A percentile compares a stretch with the other conserved stretches of the same genome.
These are phyloP conservation scores for Hippocampus mohnikei DNA, from an alignment of 2,113 vertebrate genomes.

Conservation along the genomic window DNA sequence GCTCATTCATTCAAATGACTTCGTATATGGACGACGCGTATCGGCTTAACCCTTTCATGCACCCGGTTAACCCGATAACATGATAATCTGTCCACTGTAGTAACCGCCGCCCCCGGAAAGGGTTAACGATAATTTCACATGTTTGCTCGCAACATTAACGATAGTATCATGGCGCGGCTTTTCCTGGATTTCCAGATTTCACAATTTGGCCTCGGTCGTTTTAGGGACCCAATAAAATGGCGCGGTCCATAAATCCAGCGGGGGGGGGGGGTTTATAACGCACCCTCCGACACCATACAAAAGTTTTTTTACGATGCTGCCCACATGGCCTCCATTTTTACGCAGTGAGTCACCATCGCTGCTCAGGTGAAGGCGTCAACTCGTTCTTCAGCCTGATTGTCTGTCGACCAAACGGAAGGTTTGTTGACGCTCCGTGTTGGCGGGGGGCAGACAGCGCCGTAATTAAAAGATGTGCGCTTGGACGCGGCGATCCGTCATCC, in stretches of 20 bases:
- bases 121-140: not conserved
- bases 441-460: too few relatives aligned
- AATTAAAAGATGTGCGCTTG: too few relatives aligned
- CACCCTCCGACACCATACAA: conserved; percentile 20
- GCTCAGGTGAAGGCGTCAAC: not conserved
- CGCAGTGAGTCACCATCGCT: conserved; percentile 7
- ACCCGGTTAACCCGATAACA: too few relatives aligned
- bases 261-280: conserved; percentile 24
- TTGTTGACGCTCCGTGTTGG: not conserved
- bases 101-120: too few relatives aligned
- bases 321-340: conserved; percentile 28
- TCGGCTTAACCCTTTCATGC: not conserved
- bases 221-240: conserved; percentile 38
- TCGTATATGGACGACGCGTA: not conserved
- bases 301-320: conserved; percentile 34
- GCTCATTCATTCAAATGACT: not conserved
- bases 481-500: too few relatives aligned
- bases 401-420: too few relatives aligned
- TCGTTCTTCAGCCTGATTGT: not conserved
- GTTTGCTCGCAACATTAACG: too few relatives aligned
- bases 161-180: conserved; percentile 18
- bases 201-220: conserved; percentile 47
- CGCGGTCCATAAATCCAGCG: conserved; percentile 43
- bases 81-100: too few relatives aligned
- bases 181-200: conserved; percentile 34